A percentile compares a stretch with the other conserved stretches of the same genome.
phyloP scores from a whole-genome alignment of 1,140 invertebrate species.

The Anastrepha ludens region DNA sequence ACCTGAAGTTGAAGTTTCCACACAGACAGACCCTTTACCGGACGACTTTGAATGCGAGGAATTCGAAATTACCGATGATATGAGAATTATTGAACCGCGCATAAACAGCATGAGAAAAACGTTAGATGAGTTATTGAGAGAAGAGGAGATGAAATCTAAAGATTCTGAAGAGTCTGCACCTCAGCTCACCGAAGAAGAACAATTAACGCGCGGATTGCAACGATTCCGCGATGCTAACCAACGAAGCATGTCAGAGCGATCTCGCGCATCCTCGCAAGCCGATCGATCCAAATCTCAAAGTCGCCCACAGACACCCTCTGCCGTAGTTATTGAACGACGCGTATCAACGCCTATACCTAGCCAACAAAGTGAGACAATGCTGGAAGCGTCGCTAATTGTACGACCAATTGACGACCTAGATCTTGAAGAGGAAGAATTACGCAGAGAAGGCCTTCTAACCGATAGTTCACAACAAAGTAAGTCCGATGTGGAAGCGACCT shows the following conservation, averaged over 20 bases:
- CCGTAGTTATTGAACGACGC: conserved; percentile 77
- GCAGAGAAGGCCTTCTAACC: conserved; percentile 68
- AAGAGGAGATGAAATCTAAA: conserved; percentile 58
- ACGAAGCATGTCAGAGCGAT: conserved; percentile 76
- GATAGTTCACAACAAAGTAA: conserved; percentile 75
- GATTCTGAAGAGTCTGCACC: conserved; percentile 62
- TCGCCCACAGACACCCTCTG: conserved; percentile 77
- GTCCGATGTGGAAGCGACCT: conserved; percentile 70
- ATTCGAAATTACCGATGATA: conserved; percentile 76
- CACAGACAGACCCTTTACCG: conserved; percentile 87
- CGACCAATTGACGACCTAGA: conserved; percentile 73
- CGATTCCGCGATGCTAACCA: conserved; percentile 76
- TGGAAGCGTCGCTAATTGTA: conserved; percentile 77
- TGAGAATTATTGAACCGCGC: conserved; percentile 69
- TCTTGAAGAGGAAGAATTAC: conserved; percentile 69
- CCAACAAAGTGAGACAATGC: conserved; percentile 74
- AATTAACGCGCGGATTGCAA: conserved; percentile 71
- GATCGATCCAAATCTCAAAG: conserved; percentile 76
- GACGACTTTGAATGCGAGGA: conserved; percentile 85
- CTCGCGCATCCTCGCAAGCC: conserved; percentile 75
- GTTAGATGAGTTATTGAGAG: conserved; percentile 68
- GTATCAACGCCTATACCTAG: conserved; percentile 77
- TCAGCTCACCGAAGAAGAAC: conserved; percentile 70
- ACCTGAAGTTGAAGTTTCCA: conserved; percentile 82
- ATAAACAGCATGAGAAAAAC: conserved; percentile 62